Conservation (phyloP, 2,888 invertebrate genomes). For the Onthophagus sagittarius region DNA sequence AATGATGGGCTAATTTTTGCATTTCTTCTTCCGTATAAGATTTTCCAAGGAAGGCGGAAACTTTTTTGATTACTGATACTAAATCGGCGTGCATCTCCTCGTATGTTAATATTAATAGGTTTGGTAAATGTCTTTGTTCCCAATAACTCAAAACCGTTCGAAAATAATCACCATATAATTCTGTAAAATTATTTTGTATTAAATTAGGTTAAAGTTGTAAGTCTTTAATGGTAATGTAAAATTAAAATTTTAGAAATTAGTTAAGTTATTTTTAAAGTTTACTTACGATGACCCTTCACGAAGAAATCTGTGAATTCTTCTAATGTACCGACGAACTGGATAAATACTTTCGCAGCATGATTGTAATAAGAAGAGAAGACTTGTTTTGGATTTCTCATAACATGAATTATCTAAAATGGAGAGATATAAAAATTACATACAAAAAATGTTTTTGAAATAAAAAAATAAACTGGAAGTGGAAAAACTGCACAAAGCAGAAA, state of each 20-base stretch:
- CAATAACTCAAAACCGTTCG: constrained; percentile 42
- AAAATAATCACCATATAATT: constrained; percentile 36
- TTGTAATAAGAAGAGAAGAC: constrained; percentile 68
- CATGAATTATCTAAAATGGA: constrained; percentile 59
- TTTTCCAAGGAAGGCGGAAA: constrained; percentile 48
- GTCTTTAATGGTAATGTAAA: too few species aligned
- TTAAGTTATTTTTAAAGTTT: neutral
- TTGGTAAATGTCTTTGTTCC: constrained; percentile 38
- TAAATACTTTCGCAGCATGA: constrained; percentile 56
- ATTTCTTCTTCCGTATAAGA: constrained; percentile 43
- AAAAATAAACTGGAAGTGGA: too few species aligned
- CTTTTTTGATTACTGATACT: constrained; percentile 43
- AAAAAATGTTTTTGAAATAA: too few species aligned
- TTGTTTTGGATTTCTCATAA: constrained; percentile 70
- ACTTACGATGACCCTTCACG: constrained; percentile 54
- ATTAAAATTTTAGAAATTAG: too few species aligned
- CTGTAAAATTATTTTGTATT: constrained; percentile 24
- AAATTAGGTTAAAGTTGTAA: too few species aligned
- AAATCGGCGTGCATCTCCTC: constrained; percentile 48
- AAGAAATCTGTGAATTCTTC: constrained; percentile 60
- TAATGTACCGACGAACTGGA: constrained; percentile 54
- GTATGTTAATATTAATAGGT: constrained; percentile 40
- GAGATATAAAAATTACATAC: neutral
- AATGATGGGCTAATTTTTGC: constrained; percentile 45
- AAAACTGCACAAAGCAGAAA: too few species aligned